Evolutionary conservation across 2,797 vertebrate species (phyloP).

Genomic region (Sibirionetta formosa): DNA sequence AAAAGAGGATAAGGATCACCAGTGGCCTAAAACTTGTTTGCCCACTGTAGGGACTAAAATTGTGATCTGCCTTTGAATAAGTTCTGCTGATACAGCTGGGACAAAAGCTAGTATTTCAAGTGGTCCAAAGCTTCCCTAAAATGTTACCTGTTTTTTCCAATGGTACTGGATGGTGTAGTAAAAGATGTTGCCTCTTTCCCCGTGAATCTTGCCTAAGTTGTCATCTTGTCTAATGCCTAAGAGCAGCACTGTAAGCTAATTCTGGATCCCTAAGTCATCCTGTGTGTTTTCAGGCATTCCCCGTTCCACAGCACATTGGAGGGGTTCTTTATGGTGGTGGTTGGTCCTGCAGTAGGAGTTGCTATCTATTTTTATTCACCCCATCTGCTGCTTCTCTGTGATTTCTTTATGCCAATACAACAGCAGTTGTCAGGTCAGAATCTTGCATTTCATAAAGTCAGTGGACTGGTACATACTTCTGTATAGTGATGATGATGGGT

Average conservation of each 20-base stretch:
- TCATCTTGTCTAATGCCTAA: rapidly evolving
- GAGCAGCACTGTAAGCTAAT: neutral
- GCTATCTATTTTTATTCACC: neutral
- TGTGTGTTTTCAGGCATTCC: neutral
- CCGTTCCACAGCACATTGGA: neutral
- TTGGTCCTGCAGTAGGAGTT: neutral
- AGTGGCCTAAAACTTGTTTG: neutral
- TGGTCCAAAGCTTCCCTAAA: neutral
- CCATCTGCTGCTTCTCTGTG: neutral
- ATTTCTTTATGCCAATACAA: slow-evolving; percentile 1
- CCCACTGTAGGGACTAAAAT: neutral
- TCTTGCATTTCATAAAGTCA: slow-evolving; percentile 38
- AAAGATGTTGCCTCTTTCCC: neutral
- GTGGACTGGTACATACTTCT: neutral
- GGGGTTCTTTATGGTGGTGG: neutral
- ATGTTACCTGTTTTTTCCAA: rapidly evolving
- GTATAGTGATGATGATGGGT: slow-evolving; percentile 31
- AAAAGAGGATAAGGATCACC: neutral
- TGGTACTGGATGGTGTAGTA: neutral
- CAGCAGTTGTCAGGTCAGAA: neutral
- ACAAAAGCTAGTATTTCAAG: neutral
- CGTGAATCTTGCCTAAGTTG: neutral
- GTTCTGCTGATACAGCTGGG: neutral
- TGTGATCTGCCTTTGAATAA: neutral
- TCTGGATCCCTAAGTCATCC: neutral